These are phyloP conservation scores for Burhinus bistriatus DNA, from an alignment of 2,113 vertebrate genomes.

Conservation along the genomic window DNA sequence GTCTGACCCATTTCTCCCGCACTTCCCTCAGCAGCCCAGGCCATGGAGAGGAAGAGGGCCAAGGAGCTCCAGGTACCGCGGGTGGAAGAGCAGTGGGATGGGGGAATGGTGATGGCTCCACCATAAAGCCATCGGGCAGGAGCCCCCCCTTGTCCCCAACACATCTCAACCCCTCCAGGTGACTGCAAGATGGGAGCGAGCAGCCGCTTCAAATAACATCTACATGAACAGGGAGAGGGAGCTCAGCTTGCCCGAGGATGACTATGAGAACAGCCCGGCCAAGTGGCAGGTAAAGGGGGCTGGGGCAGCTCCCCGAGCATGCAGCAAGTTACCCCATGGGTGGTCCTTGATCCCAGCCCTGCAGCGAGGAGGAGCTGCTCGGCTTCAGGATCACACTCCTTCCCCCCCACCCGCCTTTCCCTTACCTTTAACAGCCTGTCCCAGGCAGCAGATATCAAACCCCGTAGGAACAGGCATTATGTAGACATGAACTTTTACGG, in stretches of 20 bases:
- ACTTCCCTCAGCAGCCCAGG: background rate
- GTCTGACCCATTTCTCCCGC: background rate
- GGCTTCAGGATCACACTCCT: background rate
- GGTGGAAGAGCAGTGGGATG: background rate
- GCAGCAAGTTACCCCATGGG: too few species aligned
- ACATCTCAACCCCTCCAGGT: background rate
- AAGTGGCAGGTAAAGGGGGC: background rate
- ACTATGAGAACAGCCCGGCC: background rate
- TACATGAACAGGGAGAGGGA: background rate
- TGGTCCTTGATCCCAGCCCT: background rate
- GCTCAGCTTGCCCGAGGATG: background rate
- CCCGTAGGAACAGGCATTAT: background rate
- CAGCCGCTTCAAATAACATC: background rate
- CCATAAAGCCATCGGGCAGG: too few species aligned
- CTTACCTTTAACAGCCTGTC: background rate
- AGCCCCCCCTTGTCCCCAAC: background rate
- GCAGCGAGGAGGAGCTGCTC: background rate
- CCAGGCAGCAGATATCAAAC: background rate
- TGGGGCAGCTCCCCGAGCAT: background rate
- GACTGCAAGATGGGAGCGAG: background rate
- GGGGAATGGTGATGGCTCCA: background rate
- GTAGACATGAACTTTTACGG: accelerated
- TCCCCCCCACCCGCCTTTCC: background rate
- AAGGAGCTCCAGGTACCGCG: background rate
- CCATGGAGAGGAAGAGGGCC: background rate